A percentile compares a stretch with the other conserved stretches of the same genome.
Conservation (phyloP, 2,797 vertebrate genomes). For the Muscicapa striata region DNA sequence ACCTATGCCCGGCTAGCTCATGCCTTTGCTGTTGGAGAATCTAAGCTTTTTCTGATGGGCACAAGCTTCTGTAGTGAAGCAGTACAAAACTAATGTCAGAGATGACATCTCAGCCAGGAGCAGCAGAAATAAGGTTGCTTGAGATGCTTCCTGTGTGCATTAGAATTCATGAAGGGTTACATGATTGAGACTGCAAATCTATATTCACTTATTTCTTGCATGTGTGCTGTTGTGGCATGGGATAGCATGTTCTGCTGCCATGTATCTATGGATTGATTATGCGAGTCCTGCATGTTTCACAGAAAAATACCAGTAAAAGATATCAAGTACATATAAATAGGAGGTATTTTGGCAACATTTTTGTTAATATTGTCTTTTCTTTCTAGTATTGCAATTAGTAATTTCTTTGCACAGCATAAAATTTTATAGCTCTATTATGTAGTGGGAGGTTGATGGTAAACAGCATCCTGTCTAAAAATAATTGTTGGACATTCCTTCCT, state of each 20-base stretch:
- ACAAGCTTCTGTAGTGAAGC: neutral
- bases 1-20: neutral
- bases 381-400: neutral
- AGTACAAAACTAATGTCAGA: neutral
- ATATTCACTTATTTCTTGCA: neutral
- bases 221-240: neutral
- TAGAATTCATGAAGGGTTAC: neutral
- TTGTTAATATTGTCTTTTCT: neutral
- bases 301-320: neutral
- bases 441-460: neutral
- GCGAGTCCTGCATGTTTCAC: neutral
- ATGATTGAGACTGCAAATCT: neutral
- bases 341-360: neutral
- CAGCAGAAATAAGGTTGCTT: neutral
- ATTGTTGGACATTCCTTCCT: neutral
- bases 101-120: neutral
- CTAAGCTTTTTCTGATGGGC: neutral
- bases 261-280: neutral
- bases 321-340: neutral
- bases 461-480: neutral
- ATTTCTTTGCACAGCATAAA: neutral
- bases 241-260: neutral
- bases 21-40: neutral
- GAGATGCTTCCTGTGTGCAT: neutral
- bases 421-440: neutral